Evolutionary conservation across 2,797 vertebrate species (phyloP).

Genomic region (Glyptemys insculpta): DNA sequence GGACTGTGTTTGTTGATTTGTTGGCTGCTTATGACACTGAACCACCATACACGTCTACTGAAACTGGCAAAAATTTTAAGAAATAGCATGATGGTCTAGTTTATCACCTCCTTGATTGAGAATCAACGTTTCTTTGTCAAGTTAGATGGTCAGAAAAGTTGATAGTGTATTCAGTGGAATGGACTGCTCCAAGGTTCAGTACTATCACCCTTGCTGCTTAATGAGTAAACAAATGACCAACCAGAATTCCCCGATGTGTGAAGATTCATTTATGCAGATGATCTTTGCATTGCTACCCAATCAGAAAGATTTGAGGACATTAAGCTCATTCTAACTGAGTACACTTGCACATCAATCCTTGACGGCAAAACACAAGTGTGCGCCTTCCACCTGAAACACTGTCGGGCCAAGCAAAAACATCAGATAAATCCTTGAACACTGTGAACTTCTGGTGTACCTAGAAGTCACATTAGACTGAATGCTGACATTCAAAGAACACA

Average conservation of each 20-base stretch:
- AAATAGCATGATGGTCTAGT: not conserved
- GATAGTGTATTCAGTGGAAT: not conserved
- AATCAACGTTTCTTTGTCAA: not conserved
- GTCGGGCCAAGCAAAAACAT: not conserved
- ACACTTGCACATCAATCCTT: not conserved
- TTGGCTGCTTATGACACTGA: not conserved
- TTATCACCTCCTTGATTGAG: not conserved
- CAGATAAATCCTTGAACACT: not conserved
- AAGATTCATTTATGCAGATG: not conserved
- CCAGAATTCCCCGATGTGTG: not conserved
- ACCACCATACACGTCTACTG: not conserved
- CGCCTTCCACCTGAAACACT: not conserved
- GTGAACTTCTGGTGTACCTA: not conserved
- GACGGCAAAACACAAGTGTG: not conserved
- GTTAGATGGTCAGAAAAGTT: not conserved
- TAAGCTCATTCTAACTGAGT: not conserved
- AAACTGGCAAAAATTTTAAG: not conserved
- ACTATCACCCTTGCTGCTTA: not conserved
- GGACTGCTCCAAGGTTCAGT: not conserved
- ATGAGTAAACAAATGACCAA: not conserved
- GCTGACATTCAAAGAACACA: not conserved
- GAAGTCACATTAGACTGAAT: not conserved
- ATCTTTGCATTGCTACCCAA: not conserved
- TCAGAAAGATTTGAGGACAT: not conserved
- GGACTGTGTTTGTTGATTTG: not conserved